Percentiles rank a stretch among this genome's conserved stretches.
These are phyloP conservation scores for Latrodectus hesperus DNA, from an alignment of 2,888 invertebrate species.

Conservation along the genomic window DNA sequence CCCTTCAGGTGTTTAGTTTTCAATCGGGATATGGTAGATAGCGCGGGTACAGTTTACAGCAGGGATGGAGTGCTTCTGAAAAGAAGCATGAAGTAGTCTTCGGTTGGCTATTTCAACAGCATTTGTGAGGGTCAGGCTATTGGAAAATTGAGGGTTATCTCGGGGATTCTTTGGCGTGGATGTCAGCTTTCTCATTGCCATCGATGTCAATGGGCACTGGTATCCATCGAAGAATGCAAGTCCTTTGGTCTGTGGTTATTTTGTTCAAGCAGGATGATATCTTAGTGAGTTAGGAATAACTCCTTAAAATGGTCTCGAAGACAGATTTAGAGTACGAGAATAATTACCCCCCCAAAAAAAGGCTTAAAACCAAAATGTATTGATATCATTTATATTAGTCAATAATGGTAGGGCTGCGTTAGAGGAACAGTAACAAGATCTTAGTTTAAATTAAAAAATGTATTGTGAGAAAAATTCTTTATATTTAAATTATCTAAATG, in stretches of 20 bases:
- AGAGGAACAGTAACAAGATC: no score
- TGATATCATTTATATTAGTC: no score
- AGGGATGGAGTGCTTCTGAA: neutral
- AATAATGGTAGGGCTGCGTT: no score
- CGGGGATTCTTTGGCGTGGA: conserved; percentile 1
- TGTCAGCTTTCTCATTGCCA: neutral
- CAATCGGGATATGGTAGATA: neutral
- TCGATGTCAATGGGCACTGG: neutral
- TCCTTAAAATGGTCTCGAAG: no score
- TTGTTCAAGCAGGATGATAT: neutral
- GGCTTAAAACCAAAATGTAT: no score
- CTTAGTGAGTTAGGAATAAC: no score
- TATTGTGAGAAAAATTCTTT: no score
- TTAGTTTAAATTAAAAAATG: no score
- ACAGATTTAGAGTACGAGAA: no score
- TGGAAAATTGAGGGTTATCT: neutral
- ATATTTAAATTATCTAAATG: no score
- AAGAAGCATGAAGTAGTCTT: neutral
- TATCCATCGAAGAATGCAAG: conserved; percentile 2
- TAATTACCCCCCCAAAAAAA: no score
- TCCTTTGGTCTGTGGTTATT: neutral
- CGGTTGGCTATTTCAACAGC: neutral
- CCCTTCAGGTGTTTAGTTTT: neutral
- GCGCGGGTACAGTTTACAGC: neutral
- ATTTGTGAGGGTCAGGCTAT: neutral